Evolutionary conservation across 2,797 vertebrate species (phyloP).

Genomic region (Poliocrania exsul): DNA sequence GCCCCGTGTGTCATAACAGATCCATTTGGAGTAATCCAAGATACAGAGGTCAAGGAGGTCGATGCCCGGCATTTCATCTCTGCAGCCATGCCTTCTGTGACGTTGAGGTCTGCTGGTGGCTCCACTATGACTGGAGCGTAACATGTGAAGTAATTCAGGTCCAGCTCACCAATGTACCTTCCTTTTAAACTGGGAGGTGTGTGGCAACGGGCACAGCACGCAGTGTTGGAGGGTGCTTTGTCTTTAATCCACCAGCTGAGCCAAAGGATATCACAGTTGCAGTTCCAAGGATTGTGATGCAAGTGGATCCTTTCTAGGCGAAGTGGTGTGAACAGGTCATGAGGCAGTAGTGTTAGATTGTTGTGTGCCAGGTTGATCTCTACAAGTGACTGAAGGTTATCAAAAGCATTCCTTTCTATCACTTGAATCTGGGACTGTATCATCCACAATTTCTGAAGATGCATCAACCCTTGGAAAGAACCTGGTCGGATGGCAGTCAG

Average conservation of each 20-base stretch:
- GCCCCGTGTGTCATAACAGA: slow-evolving; percentile 99
- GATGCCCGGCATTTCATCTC: slow-evolving; percentile 96
- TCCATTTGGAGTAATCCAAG: slow-evolving; percentile 98
- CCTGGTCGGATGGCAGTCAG: slow-evolving; percentile 92
- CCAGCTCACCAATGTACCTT: slow-evolving; percentile 96
- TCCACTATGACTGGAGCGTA: slow-evolving; percentile 99
- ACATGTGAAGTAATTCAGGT: slow-evolving; percentile 98
- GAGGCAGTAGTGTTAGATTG: slow-evolving; percentile 96
- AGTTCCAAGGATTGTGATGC: slow-evolving; percentile 99
- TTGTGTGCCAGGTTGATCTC: slow-evolving; percentile 99
- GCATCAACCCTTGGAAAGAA: slow-evolving; percentile 97
- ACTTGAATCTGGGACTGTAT: slow-evolving; percentile 99
- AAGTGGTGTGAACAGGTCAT: slow-evolving; percentile 97
- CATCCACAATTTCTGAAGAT: slow-evolving; percentile 99
- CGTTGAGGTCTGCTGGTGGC: slow-evolving; percentile 95
- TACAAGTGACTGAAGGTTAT: slow-evolving; percentile 97
- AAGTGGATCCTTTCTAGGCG: slow-evolving; percentile 97
- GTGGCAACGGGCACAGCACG: slow-evolving; percentile 96
- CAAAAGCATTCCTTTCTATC: slow-evolving; percentile 98
- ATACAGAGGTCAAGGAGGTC: slow-evolving; percentile 93
- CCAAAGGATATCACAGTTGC: slow-evolving; percentile 99
- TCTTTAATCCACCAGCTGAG: slow-evolving; percentile 99
- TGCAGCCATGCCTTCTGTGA: slow-evolving; percentile 97
- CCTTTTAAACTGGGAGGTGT: slow-evolving; percentile 92
- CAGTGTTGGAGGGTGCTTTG: slow-evolving; percentile 97